These are phyloP conservation scores for Eulacestoma nigropectus DNA, from an alignment of 2,113 vertebrate genomes.

Conservation along the genomic window DNA sequence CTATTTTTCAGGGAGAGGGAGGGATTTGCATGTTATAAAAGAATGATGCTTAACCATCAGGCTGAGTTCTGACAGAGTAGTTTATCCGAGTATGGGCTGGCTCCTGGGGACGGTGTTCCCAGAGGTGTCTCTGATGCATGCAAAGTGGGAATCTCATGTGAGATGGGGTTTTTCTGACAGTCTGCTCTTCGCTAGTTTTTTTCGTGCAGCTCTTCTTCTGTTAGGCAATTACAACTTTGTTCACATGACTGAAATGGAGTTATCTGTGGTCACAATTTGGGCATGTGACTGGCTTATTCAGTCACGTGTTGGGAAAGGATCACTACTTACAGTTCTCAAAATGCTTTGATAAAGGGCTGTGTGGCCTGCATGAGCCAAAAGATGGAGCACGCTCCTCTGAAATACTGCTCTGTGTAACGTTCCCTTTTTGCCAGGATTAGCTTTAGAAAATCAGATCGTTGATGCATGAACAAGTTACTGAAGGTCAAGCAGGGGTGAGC, in stretches of 20 bases:
- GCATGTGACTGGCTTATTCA: constrained; percentile 14
- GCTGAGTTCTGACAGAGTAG: neutral
- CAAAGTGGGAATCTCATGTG: neutral
- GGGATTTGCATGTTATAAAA: neutral
- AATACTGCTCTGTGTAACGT: neutral
- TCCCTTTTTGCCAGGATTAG: neutral
- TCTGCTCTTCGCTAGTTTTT: neutral
- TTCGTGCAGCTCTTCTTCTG: neutral
- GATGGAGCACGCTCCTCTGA: constrained; percentile 62
- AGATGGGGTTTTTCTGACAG: neutral
- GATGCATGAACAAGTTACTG: neutral
- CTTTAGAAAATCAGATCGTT: neutral
- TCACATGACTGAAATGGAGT: constrained; percentile 24
- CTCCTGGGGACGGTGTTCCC: neutral
- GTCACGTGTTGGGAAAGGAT: constrained; percentile 27
- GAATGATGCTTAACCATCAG: neutral
- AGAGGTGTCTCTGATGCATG: neutral
- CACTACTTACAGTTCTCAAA: neutral
- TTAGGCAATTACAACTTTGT: neutral
- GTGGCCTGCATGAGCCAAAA: constrained; percentile 54
- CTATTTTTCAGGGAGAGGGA: neutral
- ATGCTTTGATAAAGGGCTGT: constrained; percentile 34
- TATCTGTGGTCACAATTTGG: constrained; percentile 5
- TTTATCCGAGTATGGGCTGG: neutral
- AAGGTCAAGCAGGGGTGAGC: neutral